A percentile compares a stretch with the other conserved stretches of the same genome.
Evolutionary conservation across 2,888 invertebrate genomes (phyloP).

Genomic region (Spodoptera picta): DNA sequence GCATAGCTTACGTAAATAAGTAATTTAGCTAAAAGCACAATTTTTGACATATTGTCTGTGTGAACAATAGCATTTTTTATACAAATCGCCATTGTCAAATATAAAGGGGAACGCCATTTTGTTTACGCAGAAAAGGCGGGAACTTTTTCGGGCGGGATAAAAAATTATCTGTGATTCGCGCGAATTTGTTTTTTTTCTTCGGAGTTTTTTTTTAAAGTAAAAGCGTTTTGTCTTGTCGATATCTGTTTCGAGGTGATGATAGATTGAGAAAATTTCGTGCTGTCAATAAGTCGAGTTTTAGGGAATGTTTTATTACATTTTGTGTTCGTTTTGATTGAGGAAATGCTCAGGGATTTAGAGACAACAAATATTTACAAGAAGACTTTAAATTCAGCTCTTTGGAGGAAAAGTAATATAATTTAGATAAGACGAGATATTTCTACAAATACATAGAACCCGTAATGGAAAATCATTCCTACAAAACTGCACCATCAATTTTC

Average conservation of each 20-base stretch:
- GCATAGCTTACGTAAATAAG: conserved; percentile 60
- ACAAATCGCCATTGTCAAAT: conserved; percentile 73
- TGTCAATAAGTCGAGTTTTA: conserved; percentile 15
- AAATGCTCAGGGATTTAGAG: conserved; percentile 1
- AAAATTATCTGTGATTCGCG: conserved; percentile 58
- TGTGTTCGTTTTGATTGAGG: conserved; percentile 7
- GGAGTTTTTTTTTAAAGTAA: conserved; percentile 35
- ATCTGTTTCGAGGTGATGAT: conserved; percentile 43
- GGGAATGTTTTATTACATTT: conserved; percentile 15
- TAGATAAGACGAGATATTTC: too few relatives aligned
- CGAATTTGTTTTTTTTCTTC: conserved; percentile 51
- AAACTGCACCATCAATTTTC: conserved; percentile 19
- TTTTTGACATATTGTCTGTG: conserved; percentile 77
- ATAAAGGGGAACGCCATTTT: conserved; percentile 61
- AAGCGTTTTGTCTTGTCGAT: conserved; percentile 38
- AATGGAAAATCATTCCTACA: neutral
- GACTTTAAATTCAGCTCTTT: too few relatives aligned
- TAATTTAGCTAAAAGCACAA: conserved; percentile 70
- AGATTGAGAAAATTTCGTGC: conserved; percentile 32
- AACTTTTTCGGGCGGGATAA: conserved; percentile 49
- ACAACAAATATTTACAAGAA: neutral
- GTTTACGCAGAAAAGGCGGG: conserved; percentile 54
- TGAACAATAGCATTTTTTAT: conserved; percentile 77
- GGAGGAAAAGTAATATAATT: too few relatives aligned
- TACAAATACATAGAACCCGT: too few relatives aligned